Evolutionary conservation across 2,797 vertebrate genomes (phyloP).

Genomic region (Pantherophis vulpinus): DNA sequence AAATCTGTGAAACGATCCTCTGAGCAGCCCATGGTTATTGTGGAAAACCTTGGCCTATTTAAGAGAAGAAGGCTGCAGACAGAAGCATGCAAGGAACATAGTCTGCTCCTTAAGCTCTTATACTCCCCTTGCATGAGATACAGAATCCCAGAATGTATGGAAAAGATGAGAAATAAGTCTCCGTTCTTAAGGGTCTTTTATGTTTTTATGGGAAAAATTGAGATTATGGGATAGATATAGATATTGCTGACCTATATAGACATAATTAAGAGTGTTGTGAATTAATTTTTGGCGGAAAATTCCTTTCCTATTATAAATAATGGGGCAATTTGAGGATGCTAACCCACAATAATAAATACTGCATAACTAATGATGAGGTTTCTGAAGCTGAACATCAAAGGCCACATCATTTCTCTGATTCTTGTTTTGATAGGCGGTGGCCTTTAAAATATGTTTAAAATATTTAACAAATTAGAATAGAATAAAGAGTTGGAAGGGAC

Average conservation of each 20-base stretch:
- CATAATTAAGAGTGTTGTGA: neutral
- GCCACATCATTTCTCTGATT: neutral
- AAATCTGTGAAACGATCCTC: neutral
- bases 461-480: neutral
- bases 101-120: neutral
- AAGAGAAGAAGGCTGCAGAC: neutral
- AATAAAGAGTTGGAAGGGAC: too few species aligned
- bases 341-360: neutral
- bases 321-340: neutral
- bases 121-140: neutral
- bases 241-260: too few species aligned
- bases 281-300: neutral
- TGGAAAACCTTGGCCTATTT: neutral
- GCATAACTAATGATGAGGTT: neutral
- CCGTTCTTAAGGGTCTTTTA: neutral
- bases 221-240: neutral
- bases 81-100: neutral
- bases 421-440: neutral
- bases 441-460: neutral
- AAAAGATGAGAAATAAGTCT: neutral
- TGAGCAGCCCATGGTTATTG: neutral
- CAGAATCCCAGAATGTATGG: neutral
- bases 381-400: neutral
- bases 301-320: neutral
- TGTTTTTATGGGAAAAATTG: too few species aligned